A percentile compares a stretch with the other conserved stretches of the same genome.
These are phyloP conservation scores for Chromoteleia sp. DNA, from an alignment of 2,888 invertebrate species.

Conservation along the genomic window DNA sequence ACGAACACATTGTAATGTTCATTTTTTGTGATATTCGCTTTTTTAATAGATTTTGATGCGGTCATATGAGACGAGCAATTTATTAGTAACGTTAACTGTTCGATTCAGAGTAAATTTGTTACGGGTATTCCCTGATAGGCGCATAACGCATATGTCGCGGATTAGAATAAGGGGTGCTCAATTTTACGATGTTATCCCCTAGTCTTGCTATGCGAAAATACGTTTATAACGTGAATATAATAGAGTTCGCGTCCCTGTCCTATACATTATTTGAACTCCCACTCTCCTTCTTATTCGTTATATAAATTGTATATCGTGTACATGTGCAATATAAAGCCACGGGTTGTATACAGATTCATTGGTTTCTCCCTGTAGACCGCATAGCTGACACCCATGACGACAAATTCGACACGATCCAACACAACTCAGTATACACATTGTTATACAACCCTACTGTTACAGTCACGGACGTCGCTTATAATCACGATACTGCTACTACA, in stretches of 20 bases:
- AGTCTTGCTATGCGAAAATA: constrained; percentile 69
- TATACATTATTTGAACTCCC: constrained; percentile 70
- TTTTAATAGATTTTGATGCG: constrained; percentile 69
- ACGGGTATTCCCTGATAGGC: constrained; percentile 74
- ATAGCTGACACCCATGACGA: constrained; percentile 76
- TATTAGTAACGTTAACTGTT: constrained; percentile 78
- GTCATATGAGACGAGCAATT: constrained; percentile 73
- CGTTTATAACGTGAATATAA: constrained; percentile 79
- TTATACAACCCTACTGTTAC: constrained; percentile 68
- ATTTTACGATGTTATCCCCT: constrained; percentile 74
- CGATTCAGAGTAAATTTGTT: constrained; percentile 76
- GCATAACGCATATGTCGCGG: constrained; percentile 70
- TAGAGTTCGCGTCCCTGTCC: constrained; percentile 75
- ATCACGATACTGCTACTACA: constrained; percentile 62
- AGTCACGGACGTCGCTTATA: constrained; percentile 64
- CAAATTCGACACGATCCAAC: constrained; percentile 77
- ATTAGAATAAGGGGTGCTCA: constrained; percentile 70
- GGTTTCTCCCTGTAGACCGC: constrained; percentile 70
- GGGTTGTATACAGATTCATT: constrained; percentile 70
- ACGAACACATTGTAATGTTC: constrained; percentile 24
- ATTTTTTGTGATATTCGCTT: constrained; percentile 59
- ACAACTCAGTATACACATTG: constrained; percentile 74
- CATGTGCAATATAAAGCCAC: constrained; percentile 67
- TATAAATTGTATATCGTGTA: constrained; percentile 66
- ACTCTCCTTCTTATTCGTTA: constrained; percentile 57